These are phyloP conservation scores for Pseudopipra pipra DNA, from an alignment of 2,113 vertebrate species.

Conservation along the genomic window DNA sequence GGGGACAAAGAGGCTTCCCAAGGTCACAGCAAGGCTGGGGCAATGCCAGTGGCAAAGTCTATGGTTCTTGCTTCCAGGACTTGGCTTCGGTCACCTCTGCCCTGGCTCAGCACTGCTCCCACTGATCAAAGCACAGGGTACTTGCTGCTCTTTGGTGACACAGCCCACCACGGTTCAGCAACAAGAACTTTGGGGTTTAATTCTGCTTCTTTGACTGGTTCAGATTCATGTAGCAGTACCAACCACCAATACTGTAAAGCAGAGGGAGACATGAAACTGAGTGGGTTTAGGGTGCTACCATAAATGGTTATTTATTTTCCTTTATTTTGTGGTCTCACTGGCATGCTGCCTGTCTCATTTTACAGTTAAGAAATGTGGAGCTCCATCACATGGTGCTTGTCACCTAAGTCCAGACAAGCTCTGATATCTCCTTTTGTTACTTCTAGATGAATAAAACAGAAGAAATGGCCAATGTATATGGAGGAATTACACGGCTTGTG, in stretches of 20 bases:
- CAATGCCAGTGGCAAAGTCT: neutral
- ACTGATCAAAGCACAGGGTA: fast-evolving
- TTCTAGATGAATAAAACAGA: neutral
- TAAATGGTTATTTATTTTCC: neutral
- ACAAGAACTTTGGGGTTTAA: neutral
- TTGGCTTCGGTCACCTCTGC: neutral
- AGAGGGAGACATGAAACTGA: neutral
- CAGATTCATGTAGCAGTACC: neutral
- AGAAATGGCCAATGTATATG: neutral
- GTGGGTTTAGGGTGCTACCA: neutral
- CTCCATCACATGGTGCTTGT: neutral
- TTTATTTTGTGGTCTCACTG: neutral
- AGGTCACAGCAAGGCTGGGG: fast-evolving
- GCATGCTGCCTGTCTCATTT: neutral
- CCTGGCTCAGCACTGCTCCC: fast-evolving
- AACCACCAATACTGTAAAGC: neutral
- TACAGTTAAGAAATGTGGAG: neutral
- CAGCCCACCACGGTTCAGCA: fast-evolving
- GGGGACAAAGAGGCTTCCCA: neutral
- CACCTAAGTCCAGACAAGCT: neutral
- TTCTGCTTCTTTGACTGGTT: neutral
- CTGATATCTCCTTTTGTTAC: neutral
- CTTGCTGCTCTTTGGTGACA: neutral
- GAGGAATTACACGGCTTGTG: neutral
- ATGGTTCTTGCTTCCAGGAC: neutral